Conservation (phyloP, 2,797 vertebrate species). For the Tragelaphus oryx region DNA sequence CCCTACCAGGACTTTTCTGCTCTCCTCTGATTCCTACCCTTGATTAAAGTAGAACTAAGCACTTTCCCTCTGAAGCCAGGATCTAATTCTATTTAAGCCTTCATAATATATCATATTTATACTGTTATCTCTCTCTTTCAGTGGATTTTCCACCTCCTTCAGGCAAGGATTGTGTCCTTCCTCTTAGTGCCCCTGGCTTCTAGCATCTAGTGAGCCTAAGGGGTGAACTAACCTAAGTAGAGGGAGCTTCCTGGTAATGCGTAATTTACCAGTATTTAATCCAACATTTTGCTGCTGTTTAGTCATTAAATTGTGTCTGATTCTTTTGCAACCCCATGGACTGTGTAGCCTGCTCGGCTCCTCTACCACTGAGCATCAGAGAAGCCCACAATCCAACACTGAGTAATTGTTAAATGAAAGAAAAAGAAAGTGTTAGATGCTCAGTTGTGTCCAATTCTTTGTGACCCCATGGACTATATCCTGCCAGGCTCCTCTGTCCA, state of each 20-base stretch:
- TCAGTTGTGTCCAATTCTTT: background rate
- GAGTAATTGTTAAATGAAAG: background rate
- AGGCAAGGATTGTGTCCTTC: background rate
- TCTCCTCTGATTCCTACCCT: background rate
- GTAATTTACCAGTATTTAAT: background rate
- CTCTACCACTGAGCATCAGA: background rate
- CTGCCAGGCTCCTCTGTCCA: background rate
- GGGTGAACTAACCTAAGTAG: background rate
- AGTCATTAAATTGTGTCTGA: background rate
- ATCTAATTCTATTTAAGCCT: background rate
- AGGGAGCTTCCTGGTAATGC: background rate
- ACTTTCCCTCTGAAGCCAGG: background rate
- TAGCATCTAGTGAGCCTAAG: background rate
- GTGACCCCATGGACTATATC: background rate
- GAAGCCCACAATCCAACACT: background rate
- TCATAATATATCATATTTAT: background rate
- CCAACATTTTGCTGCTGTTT: background rate
- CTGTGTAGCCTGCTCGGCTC: background rate
- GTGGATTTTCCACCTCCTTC: background rate
- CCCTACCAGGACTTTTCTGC: background rate
- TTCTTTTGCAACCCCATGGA: background rate
- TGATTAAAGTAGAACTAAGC: background rate
- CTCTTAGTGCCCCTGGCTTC: background rate
- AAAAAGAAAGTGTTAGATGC: background rate
- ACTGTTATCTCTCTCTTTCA: background rate